A percentile compares a stretch with the other conserved stretches of the same genome.
Evolutionary conservation across 2,113 vertebrate species (phyloP).

Genomic region (Alosa alosa): DNA sequence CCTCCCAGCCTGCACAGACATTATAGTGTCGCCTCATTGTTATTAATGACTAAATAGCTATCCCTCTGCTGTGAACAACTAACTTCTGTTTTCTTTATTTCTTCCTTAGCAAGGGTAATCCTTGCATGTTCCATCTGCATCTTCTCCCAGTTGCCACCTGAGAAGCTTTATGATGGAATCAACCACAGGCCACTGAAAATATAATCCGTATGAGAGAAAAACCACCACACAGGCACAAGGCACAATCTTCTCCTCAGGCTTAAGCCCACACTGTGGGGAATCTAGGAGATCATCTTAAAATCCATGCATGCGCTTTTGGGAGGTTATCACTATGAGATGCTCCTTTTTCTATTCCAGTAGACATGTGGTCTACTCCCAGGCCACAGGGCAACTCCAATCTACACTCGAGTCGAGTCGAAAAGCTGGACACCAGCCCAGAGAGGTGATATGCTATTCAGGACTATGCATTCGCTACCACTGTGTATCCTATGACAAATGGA

Average conservation of each 20-base stretch:
- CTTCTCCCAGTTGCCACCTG: background rate
- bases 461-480: background rate
- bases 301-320: background rate
- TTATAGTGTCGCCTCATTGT: too few species aligned
- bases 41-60: too few species aligned
- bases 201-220: background rate
- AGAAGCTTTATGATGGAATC: background rate
- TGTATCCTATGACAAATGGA: background rate
- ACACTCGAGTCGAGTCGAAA: background rate
- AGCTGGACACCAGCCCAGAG: background rate
- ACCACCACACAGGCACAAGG: background rate
- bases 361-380: too few species aligned
- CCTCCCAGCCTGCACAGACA: too few species aligned
- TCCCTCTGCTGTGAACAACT: too few species aligned
- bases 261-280: background rate
- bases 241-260: background rate
- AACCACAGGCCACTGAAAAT: background rate
- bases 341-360: background rate
- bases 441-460: background rate
- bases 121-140: background rate
- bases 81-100: background rate
- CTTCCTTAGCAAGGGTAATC: background rate
- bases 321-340: background rate
- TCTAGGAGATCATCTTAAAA: background rate
- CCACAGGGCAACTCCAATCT: background rate